Evolutionary conservation across 2,888 invertebrate genomes (phyloP), one percentile per base, ranked within the genome.

Genomic region (Metallyticus violacea): DNA sequence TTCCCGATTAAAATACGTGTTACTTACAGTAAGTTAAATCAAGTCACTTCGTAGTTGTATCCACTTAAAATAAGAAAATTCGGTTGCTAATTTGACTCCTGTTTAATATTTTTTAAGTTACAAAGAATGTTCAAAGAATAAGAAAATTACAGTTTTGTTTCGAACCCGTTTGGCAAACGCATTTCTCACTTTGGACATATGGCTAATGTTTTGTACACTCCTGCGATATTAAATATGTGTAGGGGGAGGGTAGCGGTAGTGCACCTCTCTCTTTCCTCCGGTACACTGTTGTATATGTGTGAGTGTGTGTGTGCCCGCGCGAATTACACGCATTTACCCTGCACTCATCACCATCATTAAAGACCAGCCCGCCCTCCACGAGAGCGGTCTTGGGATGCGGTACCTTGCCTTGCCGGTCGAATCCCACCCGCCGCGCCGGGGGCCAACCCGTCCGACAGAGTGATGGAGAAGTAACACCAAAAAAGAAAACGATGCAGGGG

Each of bases 281-380:
- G n/a, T n/a, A n/a, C n/a, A n/a, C n/a, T n/a, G n/a, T n/a, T n/a
- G n/a, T n/a, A n/a, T n/a, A 22, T 62, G 40, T 30, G 30, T 28
- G 62, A 22, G 81, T 29, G 76, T 82, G 81, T 81, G 81, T 27
- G 87, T 85, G 87, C 79, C 40, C 29, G 81, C 85, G 87, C 87
- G 87, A 85, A 87, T 85, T 87, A 84, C 87, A 87, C 87, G 84
- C 81, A 81, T 87, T 87, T 77, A 79, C 15, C 27, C 78, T 25
- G 77, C 83, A 25, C 82, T 79, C 87, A 81, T 86, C 87, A 83
- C 87, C 77, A 26, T 87, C 79, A 87, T 87, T 87, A 87, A 79
- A 26, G 81, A 78, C 30, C 27, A 22, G 77, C 40, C 83, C 83
- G 77, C 83, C 62, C 85, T 27, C 80, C 81, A 9, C 29, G 27